A percentile compares a stretch with the other conserved stretches of the same genome.
phyloP scores from a whole-genome alignment of 2,797 vertebrate species.

The Phoebastria nigripes region DNA sequence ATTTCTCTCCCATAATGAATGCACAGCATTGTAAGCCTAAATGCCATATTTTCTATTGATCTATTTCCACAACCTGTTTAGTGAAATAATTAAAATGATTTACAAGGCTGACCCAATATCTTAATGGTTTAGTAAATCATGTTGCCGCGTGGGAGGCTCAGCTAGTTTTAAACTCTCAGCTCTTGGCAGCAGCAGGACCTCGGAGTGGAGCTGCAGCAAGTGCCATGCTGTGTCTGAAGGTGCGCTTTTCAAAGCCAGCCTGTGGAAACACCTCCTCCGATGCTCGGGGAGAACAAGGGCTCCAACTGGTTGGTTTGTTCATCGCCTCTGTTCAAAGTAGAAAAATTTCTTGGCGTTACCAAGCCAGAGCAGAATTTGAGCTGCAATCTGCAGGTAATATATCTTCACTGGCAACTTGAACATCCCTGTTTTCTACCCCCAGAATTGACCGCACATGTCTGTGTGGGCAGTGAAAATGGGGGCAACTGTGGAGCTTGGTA shows the following conservation, averaged over 20 bases:
- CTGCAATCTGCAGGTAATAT: neutral
- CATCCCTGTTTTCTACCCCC: accelerated
- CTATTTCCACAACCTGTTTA: conserved; percentile 63
- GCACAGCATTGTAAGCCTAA: conserved; percentile 40
- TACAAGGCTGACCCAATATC: conserved; percentile 60
- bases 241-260: neutral
- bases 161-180: neutral
- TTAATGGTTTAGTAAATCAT: conserved; percentile 61
- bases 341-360: neutral
- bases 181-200: neutral
- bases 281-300: neutral
- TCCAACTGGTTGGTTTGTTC: neutral
- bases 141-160: neutral
- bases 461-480: neutral
- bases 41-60: conserved; percentile 63
- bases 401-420: neutral
- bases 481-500: neutral
- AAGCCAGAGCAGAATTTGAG: neutral
- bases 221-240: neutral
- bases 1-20: conserved; percentile 58
- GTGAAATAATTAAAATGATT: conserved; percentile 65
- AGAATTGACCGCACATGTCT: neutral
- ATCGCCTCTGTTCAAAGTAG: neutral
- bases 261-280: accelerated
- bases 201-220: neutral